Conservation (phyloP, 2,888 invertebrate genomes). For the Lepidocyrtinus sp. region DNA sequence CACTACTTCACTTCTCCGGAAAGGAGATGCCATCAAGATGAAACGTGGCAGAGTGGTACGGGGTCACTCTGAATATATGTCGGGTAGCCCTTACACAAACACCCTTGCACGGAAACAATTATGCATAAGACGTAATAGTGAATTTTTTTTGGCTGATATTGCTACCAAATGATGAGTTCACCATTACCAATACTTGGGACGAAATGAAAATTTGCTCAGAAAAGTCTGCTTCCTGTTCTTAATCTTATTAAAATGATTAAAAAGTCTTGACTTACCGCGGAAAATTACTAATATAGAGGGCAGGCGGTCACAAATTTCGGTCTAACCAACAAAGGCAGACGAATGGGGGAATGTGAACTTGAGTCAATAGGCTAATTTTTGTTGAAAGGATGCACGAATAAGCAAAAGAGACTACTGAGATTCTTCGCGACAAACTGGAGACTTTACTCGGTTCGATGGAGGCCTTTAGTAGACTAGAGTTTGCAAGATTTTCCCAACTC, state of each 20-base stretch:
- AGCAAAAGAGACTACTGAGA: not conserved
- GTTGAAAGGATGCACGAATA: not conserved
- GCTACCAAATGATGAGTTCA: too few relatives aligned
- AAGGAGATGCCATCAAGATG: not conserved
- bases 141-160: too few relatives aligned
- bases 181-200: too few relatives aligned
- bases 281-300: too few relatives aligned
- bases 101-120: not conserved
- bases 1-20: not conserved
- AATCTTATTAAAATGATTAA: not conserved
- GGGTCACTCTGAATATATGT: not conserved
- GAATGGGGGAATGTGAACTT: too few relatives aligned
- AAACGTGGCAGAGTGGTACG: not conserved
- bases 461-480: slow-evolving; percentile 38
- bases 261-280: too few relatives aligned
- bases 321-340: too few relatives aligned
- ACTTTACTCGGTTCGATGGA: slow-evolving; percentile 25
- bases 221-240: not conserved
- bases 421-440: slow-evolving; percentile 45
- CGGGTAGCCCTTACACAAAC: not conserved
- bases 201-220: too few relatives aligned
- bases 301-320: too few relatives aligned
- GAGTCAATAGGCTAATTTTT: not conserved
- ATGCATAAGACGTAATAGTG: too few relatives aligned
- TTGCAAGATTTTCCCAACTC: slow-evolving; percentile 27